Conservation (phyloP, 1,140 invertebrate species). For the Triops longicaudatus region DNA sequence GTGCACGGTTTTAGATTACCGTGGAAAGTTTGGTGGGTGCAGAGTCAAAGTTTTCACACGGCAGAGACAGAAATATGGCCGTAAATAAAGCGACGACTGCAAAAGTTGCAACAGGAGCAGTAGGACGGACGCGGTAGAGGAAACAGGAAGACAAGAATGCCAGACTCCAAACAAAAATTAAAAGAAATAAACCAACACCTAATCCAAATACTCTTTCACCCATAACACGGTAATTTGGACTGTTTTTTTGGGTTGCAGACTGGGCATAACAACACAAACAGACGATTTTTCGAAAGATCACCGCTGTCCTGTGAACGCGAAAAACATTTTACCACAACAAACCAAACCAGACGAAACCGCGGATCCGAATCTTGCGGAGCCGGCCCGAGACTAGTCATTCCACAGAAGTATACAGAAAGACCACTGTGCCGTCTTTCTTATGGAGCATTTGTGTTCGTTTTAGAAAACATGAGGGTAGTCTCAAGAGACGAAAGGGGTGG, state of each 20-base stretch:
- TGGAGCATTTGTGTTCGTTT: no score
- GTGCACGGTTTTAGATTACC: background rate
- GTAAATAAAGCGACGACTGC: background rate
- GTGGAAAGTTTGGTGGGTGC: background rate
- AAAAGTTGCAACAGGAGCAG: background rate
- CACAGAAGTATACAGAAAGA: no score
- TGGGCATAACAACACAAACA: background rate
- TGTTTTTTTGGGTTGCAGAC: background rate
- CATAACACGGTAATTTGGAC: background rate
- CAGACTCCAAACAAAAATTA: constrained; percentile 5
- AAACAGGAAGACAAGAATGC: background rate
- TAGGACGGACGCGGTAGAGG: background rate
- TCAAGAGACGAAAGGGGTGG: no score
- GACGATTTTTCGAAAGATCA: background rate
- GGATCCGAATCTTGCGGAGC: no score
- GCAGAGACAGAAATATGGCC: background rate
- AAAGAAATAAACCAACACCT: constrained; percentile 8
- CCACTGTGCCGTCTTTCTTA: no score
- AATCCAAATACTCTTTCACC: constrained; percentile 15
- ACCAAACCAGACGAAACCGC: background rate
- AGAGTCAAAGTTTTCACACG: background rate
- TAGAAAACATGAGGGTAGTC: no score
- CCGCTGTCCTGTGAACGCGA: background rate
- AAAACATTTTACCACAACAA: background rate
- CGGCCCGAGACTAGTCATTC: no score